Evolutionary conservation across 2,113 vertebrate genomes (phyloP), one percentile per base, ranked within the genome.

Genomic region (Colius striatus): DNA sequence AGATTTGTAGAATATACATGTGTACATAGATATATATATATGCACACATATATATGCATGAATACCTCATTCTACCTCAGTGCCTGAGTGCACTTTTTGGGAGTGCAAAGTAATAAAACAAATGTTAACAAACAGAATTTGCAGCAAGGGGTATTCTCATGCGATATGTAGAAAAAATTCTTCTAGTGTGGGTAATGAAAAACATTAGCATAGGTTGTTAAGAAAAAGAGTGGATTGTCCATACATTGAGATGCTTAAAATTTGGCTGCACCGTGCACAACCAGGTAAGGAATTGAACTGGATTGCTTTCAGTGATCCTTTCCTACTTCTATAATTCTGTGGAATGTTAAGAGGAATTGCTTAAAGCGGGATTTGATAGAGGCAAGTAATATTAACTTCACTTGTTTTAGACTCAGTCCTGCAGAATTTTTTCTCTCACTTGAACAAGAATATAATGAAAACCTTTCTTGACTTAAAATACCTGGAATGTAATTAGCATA

Each of bases 21-120:
- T 60, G 6, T 32, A 1, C 2, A 4, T 47, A 6, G n/a, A 8
- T 25, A 7, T 8, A 19, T 32, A 30, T 9, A 25, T 30, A 55
- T 51, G 16, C 34, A 12, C 17, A 12, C 1, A n/a, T 38, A 20
- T 12, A 3, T 27, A 48, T 27, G 6, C 34, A 62, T 17, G 22
- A 70, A 43, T 43, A 54, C 38, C 38, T 41, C 1, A 1, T 82
- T 60, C n/a, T 82, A 25, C 23, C 4, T 63, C 27, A 29, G 30
- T 50, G 50, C 22, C 7, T 3, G 38, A n/a, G 9, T 54, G 26
- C 0, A 0, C 6, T 62, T 79, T 22, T 67, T 53, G 26, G 15
- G 67, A 45, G 50, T 50, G 6, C 11, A 50, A 4, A 2, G 4
- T 62, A 53, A 55, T 18, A 61, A 21, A 65, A 13, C 6, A 32